phyloP scores from a whole-genome alignment of 2,797 vertebrate species.

The Adelosebastes latens region DNA sequence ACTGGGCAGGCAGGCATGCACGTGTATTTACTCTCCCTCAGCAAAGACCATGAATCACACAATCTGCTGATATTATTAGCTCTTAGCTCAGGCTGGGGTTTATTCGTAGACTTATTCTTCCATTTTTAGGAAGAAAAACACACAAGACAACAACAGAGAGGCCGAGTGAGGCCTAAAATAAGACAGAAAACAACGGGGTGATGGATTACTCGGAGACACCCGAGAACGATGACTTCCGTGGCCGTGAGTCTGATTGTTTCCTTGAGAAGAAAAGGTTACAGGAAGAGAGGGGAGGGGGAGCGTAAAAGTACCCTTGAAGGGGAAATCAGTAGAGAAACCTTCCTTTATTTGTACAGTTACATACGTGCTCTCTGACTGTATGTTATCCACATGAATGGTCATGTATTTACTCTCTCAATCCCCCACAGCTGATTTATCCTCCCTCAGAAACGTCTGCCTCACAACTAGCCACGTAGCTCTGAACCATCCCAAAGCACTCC shows the following conservation, averaged over 20 bases:
- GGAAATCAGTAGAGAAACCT: constrained; percentile 33
- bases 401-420: constrained; percentile 5
- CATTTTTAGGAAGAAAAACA: constrained; percentile 69
- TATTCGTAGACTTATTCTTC: constrained; percentile 68
- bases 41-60: constrained; percentile 70
- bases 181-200: constrained; percentile 74
- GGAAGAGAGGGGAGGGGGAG: constrained; percentile 52
- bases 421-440: constrained; percentile 43
- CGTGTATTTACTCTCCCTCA: constrained; percentile 33
- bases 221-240: constrained; percentile 82
- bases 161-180: constrained; percentile 68
- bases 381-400: constrained; percentile 3
- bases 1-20: background rate
- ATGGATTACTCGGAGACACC: constrained; percentile 76
- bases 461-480: constrained; percentile 47
- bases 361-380: background rate
- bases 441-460: constrained; percentile 41
- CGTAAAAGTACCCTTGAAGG: constrained; percentile 6
- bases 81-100: constrained; percentile 30
- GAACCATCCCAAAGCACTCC: constrained; percentile 19
- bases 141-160: constrained; percentile 61
- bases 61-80: constrained; percentile 74
- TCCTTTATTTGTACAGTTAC: constrained; percentile 8
- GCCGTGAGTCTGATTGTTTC: constrained; percentile 80
- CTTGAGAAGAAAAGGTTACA: constrained; percentile 70